Evolutionary conservation across 1,140 invertebrate genomes (phyloP).

Genomic region (Ptiloglossa arizonensis): DNA sequence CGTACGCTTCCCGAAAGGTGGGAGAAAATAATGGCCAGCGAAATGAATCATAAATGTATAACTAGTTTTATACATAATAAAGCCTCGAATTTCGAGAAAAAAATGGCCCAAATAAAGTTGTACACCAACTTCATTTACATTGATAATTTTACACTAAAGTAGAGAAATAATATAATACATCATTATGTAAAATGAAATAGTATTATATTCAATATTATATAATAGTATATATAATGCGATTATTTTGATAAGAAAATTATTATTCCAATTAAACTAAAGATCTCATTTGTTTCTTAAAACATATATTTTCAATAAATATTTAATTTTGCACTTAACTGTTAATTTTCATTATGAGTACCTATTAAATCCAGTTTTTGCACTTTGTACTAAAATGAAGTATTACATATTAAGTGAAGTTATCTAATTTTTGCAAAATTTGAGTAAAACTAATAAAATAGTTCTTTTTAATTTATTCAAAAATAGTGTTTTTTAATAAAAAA

Average conservation of each 20-base stretch:
- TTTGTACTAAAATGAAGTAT: background rate
- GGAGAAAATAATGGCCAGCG: too few species aligned
- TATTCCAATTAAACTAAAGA: background rate
- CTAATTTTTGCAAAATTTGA: constrained; percentile 38
- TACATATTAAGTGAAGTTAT: background rate
- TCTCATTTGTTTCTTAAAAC: background rate
- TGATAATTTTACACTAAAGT: background rate
- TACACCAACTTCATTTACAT: constrained; percentile 21
- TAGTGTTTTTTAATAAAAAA: too few species aligned
- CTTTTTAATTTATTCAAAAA: too few species aligned
- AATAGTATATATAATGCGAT: background rate
- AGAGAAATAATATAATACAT: constrained; percentile 3
- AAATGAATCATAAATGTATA: too few species aligned
- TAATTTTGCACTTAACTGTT: background rate
- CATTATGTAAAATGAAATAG: background rate
- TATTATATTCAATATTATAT: background rate
- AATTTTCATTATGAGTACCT: background rate
- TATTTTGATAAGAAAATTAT: constrained; percentile 23
- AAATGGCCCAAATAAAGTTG: too few species aligned
- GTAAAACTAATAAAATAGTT: constrained; percentile 14
- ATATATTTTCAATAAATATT: background rate
- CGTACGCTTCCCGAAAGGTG: too few species aligned
- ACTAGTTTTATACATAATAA: too few species aligned
- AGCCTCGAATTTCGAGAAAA: too few species aligned
- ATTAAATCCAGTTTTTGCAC: background rate